These are phyloP conservation scores for Zaprionus africanus DNA, from an alignment of 1,140 invertebrate species.

Conservation along the genomic window DNA sequence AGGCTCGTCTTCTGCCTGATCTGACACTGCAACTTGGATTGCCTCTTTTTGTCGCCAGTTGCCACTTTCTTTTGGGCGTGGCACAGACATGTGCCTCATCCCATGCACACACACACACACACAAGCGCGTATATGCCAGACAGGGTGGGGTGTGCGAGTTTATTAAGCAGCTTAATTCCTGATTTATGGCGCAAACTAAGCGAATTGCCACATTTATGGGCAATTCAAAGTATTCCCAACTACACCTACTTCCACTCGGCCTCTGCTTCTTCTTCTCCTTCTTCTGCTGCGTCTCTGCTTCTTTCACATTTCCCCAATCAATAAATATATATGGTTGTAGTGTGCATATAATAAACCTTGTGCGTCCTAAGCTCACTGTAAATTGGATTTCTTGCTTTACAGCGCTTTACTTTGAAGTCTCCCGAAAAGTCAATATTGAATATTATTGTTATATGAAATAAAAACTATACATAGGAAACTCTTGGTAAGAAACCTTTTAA, in stretches of 20 bases:
- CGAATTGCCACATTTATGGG: background rate
- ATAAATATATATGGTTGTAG: background rate
- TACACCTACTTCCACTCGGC: background rate
- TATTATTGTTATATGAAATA: too few relatives aligned
- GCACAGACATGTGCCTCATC: constrained; percentile 5
- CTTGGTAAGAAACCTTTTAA: too few relatives aligned
- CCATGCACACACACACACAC: background rate
- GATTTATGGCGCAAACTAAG: constrained; percentile 15
- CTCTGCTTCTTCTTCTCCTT: background rate
- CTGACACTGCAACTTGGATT: background rate
- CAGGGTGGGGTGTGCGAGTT: background rate
- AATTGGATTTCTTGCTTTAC: background rate
- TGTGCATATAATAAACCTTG: background rate
- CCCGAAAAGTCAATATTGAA: background rate
- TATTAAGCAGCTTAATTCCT: constrained; percentile 20
- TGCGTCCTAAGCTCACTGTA: too few relatives aligned
- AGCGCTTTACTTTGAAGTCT: background rate
- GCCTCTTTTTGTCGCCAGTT: background rate
- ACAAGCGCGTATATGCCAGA: background rate
- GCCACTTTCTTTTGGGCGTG: background rate
- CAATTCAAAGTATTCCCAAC: background rate
- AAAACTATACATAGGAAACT: too few relatives aligned
- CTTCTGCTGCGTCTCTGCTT: background rate
- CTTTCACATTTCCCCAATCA: background rate
- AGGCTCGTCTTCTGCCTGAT: background rate